Evolutionary conservation across 2,797 vertebrate species (phyloP), one percentile per base, ranked within the genome.

Genomic region (Novumbra hubbsi): DNA sequence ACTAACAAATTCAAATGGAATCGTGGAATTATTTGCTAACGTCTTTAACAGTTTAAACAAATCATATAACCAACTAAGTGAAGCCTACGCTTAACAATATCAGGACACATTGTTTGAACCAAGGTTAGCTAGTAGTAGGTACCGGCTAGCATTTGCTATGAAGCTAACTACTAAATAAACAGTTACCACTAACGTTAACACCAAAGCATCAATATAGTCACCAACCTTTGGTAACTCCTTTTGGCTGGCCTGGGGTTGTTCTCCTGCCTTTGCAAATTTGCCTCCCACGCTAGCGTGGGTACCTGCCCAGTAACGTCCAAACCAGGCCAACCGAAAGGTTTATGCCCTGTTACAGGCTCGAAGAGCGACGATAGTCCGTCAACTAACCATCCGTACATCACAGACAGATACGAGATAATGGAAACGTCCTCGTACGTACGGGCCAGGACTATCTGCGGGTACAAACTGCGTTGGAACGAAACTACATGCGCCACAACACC

Each of bases 321-420:
- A 57, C 74, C 82, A 85, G 88, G 87, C 84, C 89, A 91, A 79
- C 86, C 86, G 30, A 74, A 76, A 67, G 83, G 84, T 38, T 83
- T 89, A 67, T 86, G 87, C 75, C 88, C 84, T 73, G 82, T 83
- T 77, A 88, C 75, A 80, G 92, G 92, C 87, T 93, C 92, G 85
- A 95, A 93, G 34, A 95, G 88, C 88, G 94, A 94, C 81, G 92
- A 93, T 34, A 95, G 87, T 88, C 93, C 92, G 89, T 92, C 92
- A 92, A 93, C 87, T 91, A 95, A 92, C 93, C 94, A 95, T 93
- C 91, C 93, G 90, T 94, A 95, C 94, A 95, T 95, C 88, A 90
- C 93, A 92, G 89, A 93, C 88, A 93, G 84, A 89, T 93, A 90
- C 78, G 85, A 87, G 6, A 90, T 77, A 78, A 90, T 49, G 73